Percentiles rank a stretch among this genome's conserved stretches.
These are phyloP conservation scores for Thyatira batis DNA, from an alignment of 2,888 invertebrate genomes.

Conservation along the genomic window DNA sequence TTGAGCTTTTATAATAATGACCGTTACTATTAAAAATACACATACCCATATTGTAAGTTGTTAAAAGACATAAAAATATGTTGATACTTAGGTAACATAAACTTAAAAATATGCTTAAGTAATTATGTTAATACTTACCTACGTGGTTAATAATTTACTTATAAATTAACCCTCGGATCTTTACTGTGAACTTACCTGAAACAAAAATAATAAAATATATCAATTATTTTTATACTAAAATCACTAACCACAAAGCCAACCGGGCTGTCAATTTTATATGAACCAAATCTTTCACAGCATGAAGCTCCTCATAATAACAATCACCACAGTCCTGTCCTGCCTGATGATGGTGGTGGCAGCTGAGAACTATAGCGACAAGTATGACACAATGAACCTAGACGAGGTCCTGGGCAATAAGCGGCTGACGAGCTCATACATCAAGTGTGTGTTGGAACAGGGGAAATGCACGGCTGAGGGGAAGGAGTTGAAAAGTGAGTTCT, in stretches of 20 bases:
- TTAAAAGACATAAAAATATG: too few relatives aligned
- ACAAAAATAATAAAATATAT: background rate
- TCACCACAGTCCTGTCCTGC: slow-evolving; percentile 28
- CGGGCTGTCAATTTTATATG: too few relatives aligned
- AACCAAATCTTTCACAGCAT: slow-evolving; percentile 53
- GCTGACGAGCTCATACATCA: slow-evolving; percentile 85
- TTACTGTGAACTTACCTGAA: background rate
- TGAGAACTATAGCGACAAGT: slow-evolving; percentile 83
- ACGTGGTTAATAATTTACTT: too few relatives aligned
- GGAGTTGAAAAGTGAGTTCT: slow-evolving; percentile 85
- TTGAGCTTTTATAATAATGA: too few relatives aligned
- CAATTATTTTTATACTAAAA: background rate
- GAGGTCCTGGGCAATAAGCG: slow-evolving; percentile 86
- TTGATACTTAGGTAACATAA: too few relatives aligned
- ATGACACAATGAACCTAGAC: slow-evolving; percentile 87
- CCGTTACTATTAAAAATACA: too few relatives aligned
- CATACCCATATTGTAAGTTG: too few relatives aligned
- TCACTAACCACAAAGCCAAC: too few relatives aligned
- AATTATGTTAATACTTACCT: too few relatives aligned
- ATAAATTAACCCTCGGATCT: too few relatives aligned
- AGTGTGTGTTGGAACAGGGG: slow-evolving; percentile 85
- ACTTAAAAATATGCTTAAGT: too few relatives aligned
- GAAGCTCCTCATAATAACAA: slow-evolving; percentile 39
- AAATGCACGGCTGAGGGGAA: slow-evolving; percentile 87
- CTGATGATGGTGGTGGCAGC: slow-evolving; percentile 20